These are phyloP conservation scores for Bergia puertoricense DNA, from an alignment of 92 coral and sea anemone species.

Conservation along the genomic window DNA sequence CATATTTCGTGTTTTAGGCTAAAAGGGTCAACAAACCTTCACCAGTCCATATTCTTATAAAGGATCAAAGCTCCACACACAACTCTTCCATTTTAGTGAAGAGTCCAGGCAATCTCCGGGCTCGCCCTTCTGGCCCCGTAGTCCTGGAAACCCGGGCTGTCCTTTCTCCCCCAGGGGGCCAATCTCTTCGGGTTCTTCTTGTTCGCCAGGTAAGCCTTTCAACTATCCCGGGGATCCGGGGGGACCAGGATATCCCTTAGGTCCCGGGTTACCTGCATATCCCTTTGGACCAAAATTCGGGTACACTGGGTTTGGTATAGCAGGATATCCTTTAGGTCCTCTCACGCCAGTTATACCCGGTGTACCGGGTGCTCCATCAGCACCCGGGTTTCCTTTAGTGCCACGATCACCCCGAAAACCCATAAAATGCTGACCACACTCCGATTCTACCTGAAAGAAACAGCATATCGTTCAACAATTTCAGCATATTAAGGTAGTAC, in stretches of 20 bases:
- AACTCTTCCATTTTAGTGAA: slow-evolving; percentile 59
- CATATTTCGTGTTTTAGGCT: no score
- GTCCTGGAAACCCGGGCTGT: slow-evolving; percentile 64
- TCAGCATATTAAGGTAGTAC: no score
- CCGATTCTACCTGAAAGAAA: slow-evolving; percentile 50
- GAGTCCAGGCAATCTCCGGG: slow-evolving; percentile 53
- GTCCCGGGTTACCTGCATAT: slow-evolving; percentile 55
- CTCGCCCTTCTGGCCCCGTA: slow-evolving; percentile 63
- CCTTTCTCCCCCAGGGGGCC: slow-evolving; percentile 65
- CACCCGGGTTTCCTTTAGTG: slow-evolving; percentile 51
- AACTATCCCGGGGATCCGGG: slow-evolving; percentile 50
- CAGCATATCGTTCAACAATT: background rate
- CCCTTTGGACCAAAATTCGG: slow-evolving; percentile 65
- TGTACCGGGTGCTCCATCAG: slow-evolving; percentile 56
- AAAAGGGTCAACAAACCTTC: slow-evolving; percentile 44
- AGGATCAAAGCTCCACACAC: slow-evolving; percentile 74
- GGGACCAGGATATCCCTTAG: slow-evolving; percentile 49
- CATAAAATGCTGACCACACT: slow-evolving; percentile 46
- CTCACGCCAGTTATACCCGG: slow-evolving; percentile 47
- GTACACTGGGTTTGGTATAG: slow-evolving; percentile 22
- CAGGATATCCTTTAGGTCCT: slow-evolving; percentile 65
- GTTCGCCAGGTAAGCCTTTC: slow-evolving; percentile 56
- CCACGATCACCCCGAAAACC: slow-evolving; percentile 58
- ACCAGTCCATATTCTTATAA: slow-evolving; percentile 66
- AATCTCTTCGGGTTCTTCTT: slow-evolving; percentile 48